phyloP scores from a whole-genome alignment of 2,888 invertebrate genomes.

The Poecilus cupreus region DNA sequence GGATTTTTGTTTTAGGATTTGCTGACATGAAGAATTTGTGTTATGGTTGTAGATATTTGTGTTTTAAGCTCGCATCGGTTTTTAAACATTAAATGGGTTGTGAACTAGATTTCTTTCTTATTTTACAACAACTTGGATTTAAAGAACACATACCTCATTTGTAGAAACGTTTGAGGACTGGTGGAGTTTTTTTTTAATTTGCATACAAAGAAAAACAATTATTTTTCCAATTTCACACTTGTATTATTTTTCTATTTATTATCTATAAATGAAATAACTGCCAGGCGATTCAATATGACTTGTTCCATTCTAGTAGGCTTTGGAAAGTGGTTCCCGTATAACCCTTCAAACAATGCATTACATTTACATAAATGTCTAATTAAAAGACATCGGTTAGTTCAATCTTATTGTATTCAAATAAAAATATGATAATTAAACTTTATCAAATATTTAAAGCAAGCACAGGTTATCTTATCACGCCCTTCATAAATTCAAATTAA shows the following conservation, averaged over 20 bases:
- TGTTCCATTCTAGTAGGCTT: constrained; percentile 32
- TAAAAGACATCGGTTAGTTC: constrained; percentile 37
- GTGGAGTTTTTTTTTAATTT: background rate
- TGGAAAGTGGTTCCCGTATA: constrained; percentile 35
- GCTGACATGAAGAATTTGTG: constrained; percentile 44
- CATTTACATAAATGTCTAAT: constrained; percentile 57
- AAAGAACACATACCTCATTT: constrained; percentile 7
- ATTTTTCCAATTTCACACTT: constrained; percentile 9
- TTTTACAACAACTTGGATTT: background rate
- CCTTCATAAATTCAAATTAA: constrained; percentile 54
- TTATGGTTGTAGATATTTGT: constrained; percentile 42
- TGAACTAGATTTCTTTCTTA: constrained; percentile 2
- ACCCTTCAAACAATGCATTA: constrained; percentile 27
- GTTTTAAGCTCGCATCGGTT: constrained; percentile 19
- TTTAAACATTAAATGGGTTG: constrained; percentile 27
- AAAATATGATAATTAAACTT: constrained; percentile 51
- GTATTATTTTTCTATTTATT: constrained; percentile 30
- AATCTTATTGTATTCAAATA: constrained; percentile 58
- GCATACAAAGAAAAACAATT: constrained; percentile 29
- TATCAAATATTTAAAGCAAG: constrained; percentile 56
- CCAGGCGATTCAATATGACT: constrained; percentile 19
- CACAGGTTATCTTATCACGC: constrained; percentile 49
- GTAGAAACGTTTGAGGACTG: background rate
- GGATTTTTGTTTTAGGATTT: constrained; percentile 30
- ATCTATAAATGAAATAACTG: constrained; percentile 16